Conservation (phyloP, 2,888 invertebrate genomes). For the Acleris sparsana region DNA sequence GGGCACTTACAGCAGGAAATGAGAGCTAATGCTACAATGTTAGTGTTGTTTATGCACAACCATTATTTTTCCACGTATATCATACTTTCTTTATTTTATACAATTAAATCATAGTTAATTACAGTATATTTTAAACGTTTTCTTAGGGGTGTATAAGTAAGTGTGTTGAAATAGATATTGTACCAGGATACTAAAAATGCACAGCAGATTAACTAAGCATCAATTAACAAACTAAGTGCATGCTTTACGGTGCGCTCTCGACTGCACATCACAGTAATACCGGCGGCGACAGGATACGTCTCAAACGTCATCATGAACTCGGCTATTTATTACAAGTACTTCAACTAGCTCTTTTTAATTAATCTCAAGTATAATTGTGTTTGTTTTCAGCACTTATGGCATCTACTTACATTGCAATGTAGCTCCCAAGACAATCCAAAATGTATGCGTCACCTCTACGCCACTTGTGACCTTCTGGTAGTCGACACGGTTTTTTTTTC, state of each 20-base stretch:
- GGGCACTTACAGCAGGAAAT: too few species aligned
- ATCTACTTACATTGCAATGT: conserved; percentile 20
- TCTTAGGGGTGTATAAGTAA: too few species aligned
- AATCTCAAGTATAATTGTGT: neutral
- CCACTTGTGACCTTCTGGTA: conserved; percentile 14
- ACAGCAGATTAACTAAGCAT: neutral
- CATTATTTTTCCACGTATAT: too few species aligned
- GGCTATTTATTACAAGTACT: neutral
- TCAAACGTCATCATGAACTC: neutral
- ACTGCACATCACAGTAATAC: neutral
- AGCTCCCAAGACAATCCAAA: conserved; percentile 4
- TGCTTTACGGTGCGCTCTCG: neutral
- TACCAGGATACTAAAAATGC: conserved; percentile 9
- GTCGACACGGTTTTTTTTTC: conserved; percentile 12
- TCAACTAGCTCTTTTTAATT: neutral
- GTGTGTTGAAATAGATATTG: too few species aligned
- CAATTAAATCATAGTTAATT: too few species aligned
- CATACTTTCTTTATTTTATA: too few species aligned
- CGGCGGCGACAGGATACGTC: conserved; percentile 1
- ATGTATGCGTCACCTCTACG: conserved; percentile 13
- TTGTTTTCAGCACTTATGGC: neutral
- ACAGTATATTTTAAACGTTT: too few species aligned
- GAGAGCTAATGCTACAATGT: too few species aligned
- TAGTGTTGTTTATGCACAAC: too few species aligned
- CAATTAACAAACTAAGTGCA: neutral